These are phyloP conservation scores for Siniperca knerii DNA, from an alignment of 2,113 vertebrate species.

Conservation along the genomic window DNA sequence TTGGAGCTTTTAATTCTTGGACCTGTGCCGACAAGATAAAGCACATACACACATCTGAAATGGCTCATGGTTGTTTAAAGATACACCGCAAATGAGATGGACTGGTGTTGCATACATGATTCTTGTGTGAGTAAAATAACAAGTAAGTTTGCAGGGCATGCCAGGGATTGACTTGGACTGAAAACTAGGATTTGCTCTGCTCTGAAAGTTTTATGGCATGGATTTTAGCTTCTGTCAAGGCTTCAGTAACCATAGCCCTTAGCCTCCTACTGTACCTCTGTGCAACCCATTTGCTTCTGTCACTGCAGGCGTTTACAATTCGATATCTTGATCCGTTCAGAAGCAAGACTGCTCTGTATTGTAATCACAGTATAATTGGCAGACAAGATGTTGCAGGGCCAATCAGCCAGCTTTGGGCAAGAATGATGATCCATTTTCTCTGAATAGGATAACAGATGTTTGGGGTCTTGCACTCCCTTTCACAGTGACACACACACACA, in stretches of 20 bases:
- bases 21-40: constrained; percentile 19
- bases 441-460: constrained; percentile 74
- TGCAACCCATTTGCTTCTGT: constrained; percentile 51
- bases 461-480: constrained; percentile 44
- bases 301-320: constrained; percentile 33
- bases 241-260: constrained; percentile 39
- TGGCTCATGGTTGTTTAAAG: constrained; percentile 7
- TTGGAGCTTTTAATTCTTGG: constrained; percentile 44
- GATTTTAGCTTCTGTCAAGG: constrained; percentile 41
- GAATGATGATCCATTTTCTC: constrained; percentile 35
- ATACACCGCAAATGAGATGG: constrained; percentile 9
- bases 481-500: constrained; percentile 24
- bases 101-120: constrained; percentile 3
- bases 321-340: constrained; percentile 25
- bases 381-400: constrained; percentile 38
- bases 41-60: constrained; percentile 2
- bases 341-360: constrained; percentile 36
- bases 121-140: constrained; percentile 29
- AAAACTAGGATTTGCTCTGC: constrained; percentile 54
- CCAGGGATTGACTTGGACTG: constrained; percentile 14
- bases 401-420: constrained; percentile 48
- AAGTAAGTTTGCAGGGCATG: constrained; percentile 21
- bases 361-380: constrained; percentile 60
- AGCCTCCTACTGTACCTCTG: constrained; percentile 20
- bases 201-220: constrained; percentile 47